Conservation (phyloP, 37 sponge, comb jelly and placozoan species). For the Chondrosia reniformis region DNA sequence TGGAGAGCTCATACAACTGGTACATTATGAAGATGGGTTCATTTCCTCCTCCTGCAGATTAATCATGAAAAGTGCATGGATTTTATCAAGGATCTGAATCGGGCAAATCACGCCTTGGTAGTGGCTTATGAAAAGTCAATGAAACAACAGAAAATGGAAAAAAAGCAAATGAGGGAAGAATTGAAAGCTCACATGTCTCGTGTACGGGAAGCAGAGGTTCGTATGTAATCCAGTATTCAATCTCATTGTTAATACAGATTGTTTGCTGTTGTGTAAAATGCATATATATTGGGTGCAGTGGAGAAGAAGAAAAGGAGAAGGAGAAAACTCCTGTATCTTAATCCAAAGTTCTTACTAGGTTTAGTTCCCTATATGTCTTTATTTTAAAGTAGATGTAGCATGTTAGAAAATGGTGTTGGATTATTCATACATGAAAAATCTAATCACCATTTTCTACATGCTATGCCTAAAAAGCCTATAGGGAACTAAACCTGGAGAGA, state of each 20-base stretch:
- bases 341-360: too few species aligned
- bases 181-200: constrained; percentile 44
- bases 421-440: too few species aligned
- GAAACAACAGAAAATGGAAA: constrained; percentile 72
- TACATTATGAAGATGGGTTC: too few species aligned
- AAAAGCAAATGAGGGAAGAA: constrained; percentile 72
- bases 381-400: neutral
- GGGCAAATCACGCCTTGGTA: constrained; percentile 77
- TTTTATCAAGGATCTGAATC: constrained; percentile 71
- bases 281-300: neutral
- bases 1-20: too few species aligned
- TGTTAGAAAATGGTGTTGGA: too few species aligned
- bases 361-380: neutral
- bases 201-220: neutral
- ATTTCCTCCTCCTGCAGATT: constrained; percentile 29
- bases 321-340: too few species aligned
- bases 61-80: constrained; percentile 68
- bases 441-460: too few species aligned
- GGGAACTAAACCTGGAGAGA: too few species aligned
- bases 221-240: neutral
- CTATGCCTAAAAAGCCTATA: too few species aligned
- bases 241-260: neutral
- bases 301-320: neutral
- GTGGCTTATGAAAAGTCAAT: constrained; percentile 89
- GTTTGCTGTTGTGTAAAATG: neutral